Conservation (phyloP, 2,797 vertebrate genomes). For the Triplophysa bombifrons region DNA sequence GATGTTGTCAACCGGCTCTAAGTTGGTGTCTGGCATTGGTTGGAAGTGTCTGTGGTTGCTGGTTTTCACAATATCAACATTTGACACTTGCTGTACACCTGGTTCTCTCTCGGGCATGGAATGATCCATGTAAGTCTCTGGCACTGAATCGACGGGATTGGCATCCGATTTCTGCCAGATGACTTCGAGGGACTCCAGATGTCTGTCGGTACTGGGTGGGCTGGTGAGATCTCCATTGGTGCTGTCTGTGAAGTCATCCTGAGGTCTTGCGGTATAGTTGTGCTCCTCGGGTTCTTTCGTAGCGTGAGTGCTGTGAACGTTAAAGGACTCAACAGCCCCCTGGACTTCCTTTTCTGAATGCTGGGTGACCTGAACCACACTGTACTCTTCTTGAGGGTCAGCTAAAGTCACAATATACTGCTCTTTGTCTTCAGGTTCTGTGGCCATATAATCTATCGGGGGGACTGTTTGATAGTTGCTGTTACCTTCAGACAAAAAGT, state of each 20-base stretch:
- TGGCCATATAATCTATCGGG: conserved; percentile 67
- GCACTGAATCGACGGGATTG: conserved; percentile 27
- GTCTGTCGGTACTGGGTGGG: conserved; percentile 44
- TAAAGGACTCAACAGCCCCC: conserved; percentile 78
- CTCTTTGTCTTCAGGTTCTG: conserved; percentile 75
- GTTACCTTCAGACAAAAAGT: conserved; percentile 60
- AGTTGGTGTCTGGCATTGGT: conserved; percentile 48
- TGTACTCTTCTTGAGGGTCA: conserved; percentile 78
- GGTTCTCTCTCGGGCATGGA: conserved; percentile 16
- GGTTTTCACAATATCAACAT: conserved; percentile 45
- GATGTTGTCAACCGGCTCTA: conserved; percentile 38
- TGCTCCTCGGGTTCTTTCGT: conserved; percentile 47
- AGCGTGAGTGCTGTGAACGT: conserved; percentile 65
- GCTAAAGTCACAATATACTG: conserved; percentile 80
- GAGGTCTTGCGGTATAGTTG: conserved; percentile 33
- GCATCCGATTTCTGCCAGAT: conserved; percentile 38
- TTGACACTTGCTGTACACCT: conserved; percentile 27
- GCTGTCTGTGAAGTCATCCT: conserved; percentile 36
- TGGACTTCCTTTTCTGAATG: conserved; percentile 76
- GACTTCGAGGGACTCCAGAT: conserved; percentile 41
- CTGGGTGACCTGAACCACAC: conserved; percentile 63
- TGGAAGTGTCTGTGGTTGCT: conserved; percentile 66
- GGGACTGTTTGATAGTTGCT: conserved; percentile 70
- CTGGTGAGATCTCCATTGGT: conserved; percentile 47
- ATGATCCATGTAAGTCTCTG: conserved; percentile 51